Conservation (phyloP, 2,113 vertebrate species). For the Cricetomys ansorgei region DNA sequence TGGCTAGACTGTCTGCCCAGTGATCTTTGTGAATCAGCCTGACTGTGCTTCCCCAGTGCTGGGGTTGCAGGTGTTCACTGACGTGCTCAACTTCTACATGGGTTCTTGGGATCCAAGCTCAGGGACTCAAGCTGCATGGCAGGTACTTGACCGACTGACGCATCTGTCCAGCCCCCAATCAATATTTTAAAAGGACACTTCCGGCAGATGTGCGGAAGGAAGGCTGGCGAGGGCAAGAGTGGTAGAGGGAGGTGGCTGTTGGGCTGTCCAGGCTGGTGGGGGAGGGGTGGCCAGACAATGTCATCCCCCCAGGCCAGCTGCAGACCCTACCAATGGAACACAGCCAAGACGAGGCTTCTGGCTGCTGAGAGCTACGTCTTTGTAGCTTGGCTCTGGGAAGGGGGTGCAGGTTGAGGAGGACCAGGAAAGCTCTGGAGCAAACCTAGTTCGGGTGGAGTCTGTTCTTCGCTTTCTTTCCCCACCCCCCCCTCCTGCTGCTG, state of each 20-base stretch:
- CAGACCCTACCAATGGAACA: not conserved
- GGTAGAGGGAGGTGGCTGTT: not conserved
- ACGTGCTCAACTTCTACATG: no score
- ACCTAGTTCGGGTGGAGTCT: slow-evolving; percentile 59
- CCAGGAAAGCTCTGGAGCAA: slow-evolving; percentile 40
- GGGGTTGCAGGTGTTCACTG: not conserved
- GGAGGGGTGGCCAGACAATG: not conserved
- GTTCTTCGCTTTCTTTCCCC: not conserved
- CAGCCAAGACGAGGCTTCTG: not conserved
- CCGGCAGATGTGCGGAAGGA: not conserved
- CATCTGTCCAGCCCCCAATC: not conserved
- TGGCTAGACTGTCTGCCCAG: no score
- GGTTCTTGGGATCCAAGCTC: not conserved
- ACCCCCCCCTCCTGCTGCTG: no score
- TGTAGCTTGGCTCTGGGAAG: not conserved
- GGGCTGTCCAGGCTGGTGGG: not conserved
- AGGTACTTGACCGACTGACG: not conserved
- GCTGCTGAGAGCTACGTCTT: not conserved
- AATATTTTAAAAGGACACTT: not conserved
- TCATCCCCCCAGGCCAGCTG: not conserved
- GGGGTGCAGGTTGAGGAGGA: not conserved
- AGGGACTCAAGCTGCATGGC: no score
- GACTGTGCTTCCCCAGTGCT: not conserved
- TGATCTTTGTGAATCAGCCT: not conserved
- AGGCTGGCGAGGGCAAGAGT: not conserved